A percentile compares a stretch with the other conserved stretches of the same genome.
Evolutionary conservation across 2,888 invertebrate genomes (phyloP).

Genomic region (Agriotes lineatus): DNA sequence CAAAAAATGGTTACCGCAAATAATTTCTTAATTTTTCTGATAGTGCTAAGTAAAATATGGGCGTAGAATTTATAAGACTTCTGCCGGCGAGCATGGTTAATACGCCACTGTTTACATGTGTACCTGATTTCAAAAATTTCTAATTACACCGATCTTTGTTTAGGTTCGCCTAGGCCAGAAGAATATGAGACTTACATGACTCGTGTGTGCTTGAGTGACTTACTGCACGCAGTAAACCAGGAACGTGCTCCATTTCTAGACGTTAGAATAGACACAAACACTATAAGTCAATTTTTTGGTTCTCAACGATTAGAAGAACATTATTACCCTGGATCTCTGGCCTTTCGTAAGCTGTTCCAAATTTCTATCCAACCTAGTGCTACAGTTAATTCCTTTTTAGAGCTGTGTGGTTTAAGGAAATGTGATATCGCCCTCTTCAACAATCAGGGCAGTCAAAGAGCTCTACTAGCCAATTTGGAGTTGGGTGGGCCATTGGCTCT

Average conservation of each 20-base stretch:
- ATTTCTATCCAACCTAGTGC: no score
- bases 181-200: conserved; percentile 64
- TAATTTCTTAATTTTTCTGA: no score
- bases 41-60: no score
- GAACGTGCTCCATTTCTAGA: conserved; percentile 63
- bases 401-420: conserved; percentile 68
- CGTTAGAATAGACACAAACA: conserved; percentile 69
- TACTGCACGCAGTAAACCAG: conserved; percentile 44
- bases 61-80: no score
- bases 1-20: no score
- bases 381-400: not conserved
- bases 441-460: conserved; percentile 74
- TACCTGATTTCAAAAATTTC: no score
- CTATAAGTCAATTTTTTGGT: conserved; percentile 73
- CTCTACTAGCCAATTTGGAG: conserved; percentile 72
- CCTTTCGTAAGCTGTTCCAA: conserved; percentile 81
- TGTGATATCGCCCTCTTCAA: conserved; percentile 67
- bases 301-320: conserved; percentile 83
- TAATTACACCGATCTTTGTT: no score
- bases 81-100: no score
- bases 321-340: conserved; percentile 85
- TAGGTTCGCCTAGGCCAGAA: conserved; percentile 58
- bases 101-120: no score
- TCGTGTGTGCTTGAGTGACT: conserved; percentile 54
- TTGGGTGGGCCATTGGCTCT: conserved; percentile 73